These are phyloP conservation scores for Diadema setosum DNA, from an alignment of 35 echinoderm and acorn worm species.

Conservation along the genomic window DNA sequence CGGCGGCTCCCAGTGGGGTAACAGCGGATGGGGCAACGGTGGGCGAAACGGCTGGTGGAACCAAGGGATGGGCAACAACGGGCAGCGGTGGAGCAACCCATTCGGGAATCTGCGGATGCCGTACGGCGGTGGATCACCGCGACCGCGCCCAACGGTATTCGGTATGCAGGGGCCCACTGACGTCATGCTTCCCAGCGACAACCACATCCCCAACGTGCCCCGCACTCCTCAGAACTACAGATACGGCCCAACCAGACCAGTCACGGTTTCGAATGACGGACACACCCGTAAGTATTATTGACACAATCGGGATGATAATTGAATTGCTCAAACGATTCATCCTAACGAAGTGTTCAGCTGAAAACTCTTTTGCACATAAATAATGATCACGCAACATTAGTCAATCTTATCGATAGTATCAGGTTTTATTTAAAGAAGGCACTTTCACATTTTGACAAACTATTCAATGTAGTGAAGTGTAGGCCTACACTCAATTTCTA, in stretches of 20 bases:
- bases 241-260: neutral
- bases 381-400: too few species aligned
- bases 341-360: too few species aligned
- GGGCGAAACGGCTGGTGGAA: neutral
- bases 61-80: neutral
- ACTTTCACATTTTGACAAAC: too few species aligned
- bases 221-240: neutral
- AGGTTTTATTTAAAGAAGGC: too few species aligned
- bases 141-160: neutral
- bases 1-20: neutral
- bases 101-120: neutral
- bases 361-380: too few species aligned
- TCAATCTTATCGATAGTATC: too few species aligned
- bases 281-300: constrained; percentile 9
- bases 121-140: neutral
- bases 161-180: neutral
- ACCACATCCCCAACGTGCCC: neutral
- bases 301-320: neutral
- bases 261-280: neutral
- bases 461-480: too few species aligned
- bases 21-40: neutral
- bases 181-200: neutral
- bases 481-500: too few species aligned
- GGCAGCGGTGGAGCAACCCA: neutral
- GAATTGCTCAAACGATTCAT: too few species aligned